phyloP scores from a whole-genome alignment of 2,797 vertebrate species.

The Aldrovandia affinis region DNA sequence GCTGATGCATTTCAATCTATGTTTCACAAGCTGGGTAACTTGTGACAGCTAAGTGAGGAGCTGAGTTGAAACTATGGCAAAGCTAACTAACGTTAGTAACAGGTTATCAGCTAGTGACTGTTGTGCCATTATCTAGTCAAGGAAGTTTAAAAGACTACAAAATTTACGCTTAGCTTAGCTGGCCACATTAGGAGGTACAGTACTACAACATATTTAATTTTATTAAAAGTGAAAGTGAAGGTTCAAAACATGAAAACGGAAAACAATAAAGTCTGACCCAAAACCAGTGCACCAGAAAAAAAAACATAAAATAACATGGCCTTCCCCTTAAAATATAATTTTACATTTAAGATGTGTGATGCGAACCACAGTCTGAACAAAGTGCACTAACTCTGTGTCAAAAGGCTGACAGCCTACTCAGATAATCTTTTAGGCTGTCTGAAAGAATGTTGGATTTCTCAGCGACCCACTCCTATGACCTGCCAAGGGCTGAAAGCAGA shows the following conservation, averaged over 20 bases:
- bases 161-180: too few species aligned
- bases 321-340: background rate
- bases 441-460: background rate
- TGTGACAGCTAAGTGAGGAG: too few species aligned
- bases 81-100: too few species aligned
- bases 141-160: too few species aligned
- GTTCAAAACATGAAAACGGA: background rate
- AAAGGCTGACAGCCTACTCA: background rate
- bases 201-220: too few species aligned
- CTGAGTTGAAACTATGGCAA: too few species aligned
- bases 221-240: too few species aligned
- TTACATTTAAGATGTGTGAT: background rate
- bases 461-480: background rate
- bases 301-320: background rate
- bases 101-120: too few species aligned
- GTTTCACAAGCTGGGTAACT: too few species aligned
- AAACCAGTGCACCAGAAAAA: background rate
- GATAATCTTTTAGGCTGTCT: background rate
- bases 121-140: too few species aligned
- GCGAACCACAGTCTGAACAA: background rate
- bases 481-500: background rate
- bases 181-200: too few species aligned
- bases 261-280: background rate
- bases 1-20: too few species aligned
- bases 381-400: background rate